These are phyloP conservation scores for Dolichopus griseipennis DNA, from an alignment of 2,888 invertebrate species.

Conservation along the genomic window DNA sequence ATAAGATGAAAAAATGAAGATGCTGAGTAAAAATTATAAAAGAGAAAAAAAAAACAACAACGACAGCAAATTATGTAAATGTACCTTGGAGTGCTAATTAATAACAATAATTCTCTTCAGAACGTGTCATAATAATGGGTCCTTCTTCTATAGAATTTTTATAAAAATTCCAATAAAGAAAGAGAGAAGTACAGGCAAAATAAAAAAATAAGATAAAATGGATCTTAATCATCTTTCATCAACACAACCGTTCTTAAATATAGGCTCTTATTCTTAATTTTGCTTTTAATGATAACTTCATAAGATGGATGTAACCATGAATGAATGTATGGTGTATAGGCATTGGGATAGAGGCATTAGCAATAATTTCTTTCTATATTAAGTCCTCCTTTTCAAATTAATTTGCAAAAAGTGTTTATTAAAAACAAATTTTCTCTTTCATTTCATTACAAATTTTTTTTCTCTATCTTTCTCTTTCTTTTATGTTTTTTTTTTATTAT, in stretches of 20 bases:
- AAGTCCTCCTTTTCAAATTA: conserved; percentile 4
- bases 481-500: not conserved
- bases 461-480: no score
- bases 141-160: not conserved
- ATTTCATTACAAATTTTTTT: no score
- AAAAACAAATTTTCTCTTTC: not conserved
- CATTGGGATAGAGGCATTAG: not conserved
- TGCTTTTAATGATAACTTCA: no score
- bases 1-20: no score
- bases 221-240: no score
- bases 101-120: conserved; percentile 4
- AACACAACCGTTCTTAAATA: no score
- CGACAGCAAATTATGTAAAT: not conserved
- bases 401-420: conserved; percentile 6
- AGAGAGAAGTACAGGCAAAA: not conserved
- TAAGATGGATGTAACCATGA: no score
- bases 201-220: not conserved
- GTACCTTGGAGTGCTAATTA: not conserved
- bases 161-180: not conserved
- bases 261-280: no score
- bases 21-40: no score
- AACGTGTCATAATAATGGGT: not conserved
- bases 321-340: not conserved
- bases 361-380: conserved; percentile 4
- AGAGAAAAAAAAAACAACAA: no score